phyloP scores from a whole-genome alignment of 37 sponge, comb jelly and placozoan genomes.

The Beroe ovata region DNA sequence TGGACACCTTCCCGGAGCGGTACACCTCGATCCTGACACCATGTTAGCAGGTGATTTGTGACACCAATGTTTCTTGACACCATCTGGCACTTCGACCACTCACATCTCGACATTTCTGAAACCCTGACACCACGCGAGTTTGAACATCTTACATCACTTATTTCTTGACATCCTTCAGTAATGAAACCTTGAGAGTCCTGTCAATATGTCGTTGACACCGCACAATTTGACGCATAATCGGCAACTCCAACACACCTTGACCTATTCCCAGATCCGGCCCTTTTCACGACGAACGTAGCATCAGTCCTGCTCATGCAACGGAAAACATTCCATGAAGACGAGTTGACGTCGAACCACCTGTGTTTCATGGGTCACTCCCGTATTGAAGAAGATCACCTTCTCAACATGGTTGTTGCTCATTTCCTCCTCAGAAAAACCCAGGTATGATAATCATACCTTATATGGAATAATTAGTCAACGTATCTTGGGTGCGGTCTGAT shows the following conservation, averaged over 20 bases:
- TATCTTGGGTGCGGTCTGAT: too few species aligned
- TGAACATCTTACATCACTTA: too few species aligned
- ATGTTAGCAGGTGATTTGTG: constrained; percentile 37
- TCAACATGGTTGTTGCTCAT: constrained; percentile 91
- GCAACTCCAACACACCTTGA: not conserved
- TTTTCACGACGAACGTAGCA: constrained; percentile 44
- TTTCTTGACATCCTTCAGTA: too few species aligned
- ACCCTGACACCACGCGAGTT: too few species aligned
- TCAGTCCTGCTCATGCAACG: constrained; percentile 30
- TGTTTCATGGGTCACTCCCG: constrained; percentile 91
- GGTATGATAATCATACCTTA: not conserved
- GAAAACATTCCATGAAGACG: constrained; percentile 68
- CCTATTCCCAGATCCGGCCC: not conserved
- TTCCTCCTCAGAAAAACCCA: constrained; percentile 80
- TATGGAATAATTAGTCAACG: not conserved
- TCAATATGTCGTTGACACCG: too few species aligned
- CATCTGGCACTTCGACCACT: too few species aligned
- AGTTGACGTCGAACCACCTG: constrained; percentile 78
- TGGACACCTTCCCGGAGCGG: constrained; percentile 79
- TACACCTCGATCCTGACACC: constrained; percentile 77
- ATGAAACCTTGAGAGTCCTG: too few species aligned
- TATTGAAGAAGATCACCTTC: constrained; percentile 88
- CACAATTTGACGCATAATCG: not conserved
- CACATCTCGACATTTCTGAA: too few species aligned
- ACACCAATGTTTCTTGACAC: not conserved